These are phyloP conservation scores for Malacoctenus gilli DNA, from an alignment of 2,797 vertebrate species.

Conservation along the genomic window DNA sequence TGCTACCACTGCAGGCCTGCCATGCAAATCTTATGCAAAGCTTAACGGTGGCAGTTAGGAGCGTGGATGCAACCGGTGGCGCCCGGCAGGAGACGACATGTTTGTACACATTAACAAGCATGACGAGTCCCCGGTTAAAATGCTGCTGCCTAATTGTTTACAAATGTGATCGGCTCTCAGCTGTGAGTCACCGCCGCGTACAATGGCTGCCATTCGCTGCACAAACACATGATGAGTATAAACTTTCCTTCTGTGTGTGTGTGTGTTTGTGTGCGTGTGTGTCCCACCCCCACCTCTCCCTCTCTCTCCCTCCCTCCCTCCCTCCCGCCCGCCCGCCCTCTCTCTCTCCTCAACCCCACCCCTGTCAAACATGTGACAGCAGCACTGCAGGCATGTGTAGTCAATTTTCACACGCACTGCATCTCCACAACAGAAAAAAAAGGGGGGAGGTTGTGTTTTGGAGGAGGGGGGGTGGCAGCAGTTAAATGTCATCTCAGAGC, in stretches of 20 bases:
- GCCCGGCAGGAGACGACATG: constrained; percentile 45
- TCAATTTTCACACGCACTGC: constrained; percentile 24
- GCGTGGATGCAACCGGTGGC: constrained; percentile 35
- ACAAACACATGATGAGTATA: constrained; percentile 43
- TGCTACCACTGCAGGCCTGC: constrained; percentile 42
- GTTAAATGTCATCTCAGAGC: constrained; percentile 34
- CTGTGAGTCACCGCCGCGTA: constrained; percentile 50
- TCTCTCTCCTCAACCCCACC: too few species aligned
- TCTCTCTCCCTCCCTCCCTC: background rate
- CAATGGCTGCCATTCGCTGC: constrained; percentile 25
- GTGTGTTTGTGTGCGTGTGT: too few species aligned
- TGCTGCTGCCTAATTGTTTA: constrained; percentile 55
- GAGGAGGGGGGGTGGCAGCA: too few species aligned
- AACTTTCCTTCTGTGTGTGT: constrained; percentile 13
- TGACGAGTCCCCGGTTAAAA: constrained; percentile 40
- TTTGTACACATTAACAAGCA: constrained; percentile 33
- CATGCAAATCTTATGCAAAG: constrained; percentile 83
- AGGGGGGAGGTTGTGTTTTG: too few species aligned
- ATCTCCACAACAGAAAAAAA: constrained; percentile 27
- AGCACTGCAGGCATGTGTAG: constrained; percentile 11
- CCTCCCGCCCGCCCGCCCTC: background rate
- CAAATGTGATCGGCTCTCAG: constrained; percentile 32
- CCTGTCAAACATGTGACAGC: constrained; percentile 38
- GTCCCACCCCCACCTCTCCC: too few species aligned
- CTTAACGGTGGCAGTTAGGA: constrained; percentile 65